phyloP scores from a whole-genome alignment of 2,113 vertebrate species.

The Pterocles gutturalis region DNA sequence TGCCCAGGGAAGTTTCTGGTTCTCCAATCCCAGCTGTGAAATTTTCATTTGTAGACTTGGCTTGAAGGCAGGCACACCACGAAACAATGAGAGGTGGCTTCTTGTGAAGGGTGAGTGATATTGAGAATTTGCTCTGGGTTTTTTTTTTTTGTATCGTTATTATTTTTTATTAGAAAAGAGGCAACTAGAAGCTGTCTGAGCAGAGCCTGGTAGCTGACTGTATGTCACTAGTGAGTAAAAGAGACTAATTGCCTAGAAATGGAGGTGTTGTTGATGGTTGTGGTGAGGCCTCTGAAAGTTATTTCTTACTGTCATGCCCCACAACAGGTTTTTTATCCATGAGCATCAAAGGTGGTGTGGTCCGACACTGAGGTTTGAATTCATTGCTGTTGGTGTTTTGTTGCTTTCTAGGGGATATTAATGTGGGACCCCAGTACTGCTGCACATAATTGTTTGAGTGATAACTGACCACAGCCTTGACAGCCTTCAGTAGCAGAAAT shows the following conservation, averaged over 20 bases:
- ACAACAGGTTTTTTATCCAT: background rate
- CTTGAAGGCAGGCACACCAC: fast-evolving
- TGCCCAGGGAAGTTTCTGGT: background rate
- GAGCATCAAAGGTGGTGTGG: background rate
- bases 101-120: background rate
- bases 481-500: background rate
- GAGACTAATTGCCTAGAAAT: background rate
- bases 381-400: background rate
- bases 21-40: background rate
- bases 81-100: background rate
- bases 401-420: background rate
- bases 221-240: background rate
- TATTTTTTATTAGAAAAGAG: background rate
- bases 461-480: background rate
- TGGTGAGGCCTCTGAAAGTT: background rate
- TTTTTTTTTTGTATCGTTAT: background rate
- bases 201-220: background rate
- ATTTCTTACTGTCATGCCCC: background rate
- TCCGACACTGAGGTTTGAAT: background rate
- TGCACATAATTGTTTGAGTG: background rate
- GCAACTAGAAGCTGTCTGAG: background rate
- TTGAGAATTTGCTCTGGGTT: fast-evolving
- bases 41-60: background rate
- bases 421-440: background rate
- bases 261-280: fast-evolving